Conservation (phyloP, 2,888 invertebrate species). For the Brenthis daphne region DNA sequence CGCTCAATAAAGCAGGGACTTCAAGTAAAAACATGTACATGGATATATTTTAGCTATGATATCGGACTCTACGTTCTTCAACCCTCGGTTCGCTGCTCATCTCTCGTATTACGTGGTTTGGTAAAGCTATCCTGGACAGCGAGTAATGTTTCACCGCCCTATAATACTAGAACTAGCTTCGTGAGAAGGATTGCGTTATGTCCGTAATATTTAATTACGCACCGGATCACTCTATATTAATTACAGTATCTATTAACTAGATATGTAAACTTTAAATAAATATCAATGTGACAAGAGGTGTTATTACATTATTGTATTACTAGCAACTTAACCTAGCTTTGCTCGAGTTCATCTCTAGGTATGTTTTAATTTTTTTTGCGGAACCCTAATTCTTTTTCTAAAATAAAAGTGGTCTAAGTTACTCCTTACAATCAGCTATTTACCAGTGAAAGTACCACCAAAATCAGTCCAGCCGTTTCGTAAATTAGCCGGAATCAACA, state of each 20-base stretch:
- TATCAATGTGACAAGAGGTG: neutral
- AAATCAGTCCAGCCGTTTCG: no score
- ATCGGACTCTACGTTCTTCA: slow-evolving; percentile 11
- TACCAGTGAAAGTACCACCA: no score
- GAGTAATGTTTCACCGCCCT: slow-evolving; percentile 6
- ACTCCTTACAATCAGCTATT: no score
- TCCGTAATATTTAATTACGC: slow-evolving; percentile 30
- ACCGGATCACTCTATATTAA: neutral
- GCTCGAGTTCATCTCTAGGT: no score
- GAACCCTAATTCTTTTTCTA: no score
- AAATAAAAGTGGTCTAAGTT: no score
- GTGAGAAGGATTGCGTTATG: slow-evolving; percentile 32
- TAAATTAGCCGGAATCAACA: no score
- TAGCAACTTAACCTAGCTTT: no score
- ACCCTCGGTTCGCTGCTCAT: slow-evolving; percentile 28
- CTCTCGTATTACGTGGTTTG: slow-evolving; percentile 34
- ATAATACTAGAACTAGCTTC: slow-evolving; percentile 18
- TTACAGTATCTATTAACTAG: slow-evolving; percentile 8
- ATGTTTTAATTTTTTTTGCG: no score
- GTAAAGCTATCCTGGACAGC: slow-evolving; percentile 19
- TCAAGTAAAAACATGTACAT: neutral
- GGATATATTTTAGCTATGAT: neutral
- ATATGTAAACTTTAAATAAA: neutral
- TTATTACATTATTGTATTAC: neutral
- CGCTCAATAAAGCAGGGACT: no score